Evolutionary conservation across 2,797 vertebrate species (phyloP).

Genomic region (Siniperca obscura): DNA sequence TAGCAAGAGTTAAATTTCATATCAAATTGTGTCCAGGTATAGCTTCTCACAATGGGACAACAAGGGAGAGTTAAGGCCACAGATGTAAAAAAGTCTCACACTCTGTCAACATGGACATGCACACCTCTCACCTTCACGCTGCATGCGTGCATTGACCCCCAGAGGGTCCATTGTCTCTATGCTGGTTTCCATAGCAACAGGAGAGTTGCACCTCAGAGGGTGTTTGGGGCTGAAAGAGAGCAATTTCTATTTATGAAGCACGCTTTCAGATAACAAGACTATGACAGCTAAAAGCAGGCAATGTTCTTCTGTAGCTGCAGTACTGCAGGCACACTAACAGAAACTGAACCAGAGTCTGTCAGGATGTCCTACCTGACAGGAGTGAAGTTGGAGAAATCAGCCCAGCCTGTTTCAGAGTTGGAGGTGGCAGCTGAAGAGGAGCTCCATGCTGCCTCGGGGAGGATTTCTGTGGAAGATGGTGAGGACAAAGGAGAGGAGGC

Average conservation of each 20-base stretch:
- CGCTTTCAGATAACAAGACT: not conserved
- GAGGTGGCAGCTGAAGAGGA: slow-evolving; percentile 78
- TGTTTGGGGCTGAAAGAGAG: slow-evolving; percentile 91
- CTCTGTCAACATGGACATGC: not conserved
- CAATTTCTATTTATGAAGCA: not conserved
- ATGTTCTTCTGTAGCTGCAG: not conserved
- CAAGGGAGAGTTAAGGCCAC: not conserved
- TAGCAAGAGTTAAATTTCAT: not conserved
- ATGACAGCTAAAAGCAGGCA: not conserved
- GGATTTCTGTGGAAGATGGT: slow-evolving; percentile 76
- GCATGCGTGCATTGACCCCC: slow-evolving; percentile 86
- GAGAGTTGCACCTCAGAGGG: slow-evolving; percentile 94
- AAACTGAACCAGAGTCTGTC: not conserved
- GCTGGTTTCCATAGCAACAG: slow-evolving; percentile 98
- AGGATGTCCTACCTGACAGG: slow-evolving; percentile 87
- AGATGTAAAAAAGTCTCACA: not conserved
- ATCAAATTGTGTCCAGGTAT: not conserved
- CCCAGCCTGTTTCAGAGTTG: slow-evolving; percentile 92
- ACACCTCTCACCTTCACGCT: slow-evolving; percentile 87
- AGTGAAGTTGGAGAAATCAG: slow-evolving; percentile 93
- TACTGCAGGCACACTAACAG: not conserved
- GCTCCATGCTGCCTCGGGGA: slow-evolving; percentile 90
- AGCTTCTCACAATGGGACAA: not conserved
- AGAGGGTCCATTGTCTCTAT: slow-evolving; percentile 90
- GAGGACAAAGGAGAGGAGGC: slow-evolving; percentile 54